These are phyloP conservation scores for Dipodomys merriami DNA, from an alignment of 2,113 vertebrate species.

Conservation along the genomic window DNA sequence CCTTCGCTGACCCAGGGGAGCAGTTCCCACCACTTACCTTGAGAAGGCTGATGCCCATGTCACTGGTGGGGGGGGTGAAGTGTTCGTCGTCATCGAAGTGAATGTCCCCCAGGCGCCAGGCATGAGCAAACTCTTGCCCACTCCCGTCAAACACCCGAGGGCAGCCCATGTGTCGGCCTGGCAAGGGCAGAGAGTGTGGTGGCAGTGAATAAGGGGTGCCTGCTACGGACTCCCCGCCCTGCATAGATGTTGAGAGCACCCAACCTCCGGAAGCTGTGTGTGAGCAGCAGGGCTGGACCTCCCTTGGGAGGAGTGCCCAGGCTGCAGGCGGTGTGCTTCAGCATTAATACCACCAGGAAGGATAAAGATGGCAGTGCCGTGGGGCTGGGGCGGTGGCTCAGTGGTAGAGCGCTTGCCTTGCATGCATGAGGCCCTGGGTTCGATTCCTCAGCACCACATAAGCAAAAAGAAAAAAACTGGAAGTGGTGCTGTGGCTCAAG, in stretches of 20 bases:
- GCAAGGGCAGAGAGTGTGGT: background rate
- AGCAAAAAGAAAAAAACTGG: too few species aligned
- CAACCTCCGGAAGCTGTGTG: background rate
- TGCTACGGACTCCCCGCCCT: background rate
- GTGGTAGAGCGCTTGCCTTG: too few species aligned
- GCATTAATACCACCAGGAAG: too few species aligned
- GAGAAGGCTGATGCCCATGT: constrained; percentile 89
- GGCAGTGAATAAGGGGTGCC: background rate
- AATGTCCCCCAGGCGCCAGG: constrained; percentile 89
- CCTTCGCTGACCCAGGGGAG: accelerated
- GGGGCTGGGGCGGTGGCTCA: too few species aligned
- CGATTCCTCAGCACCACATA: too few species aligned
- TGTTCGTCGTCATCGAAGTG: constrained; percentile 92
- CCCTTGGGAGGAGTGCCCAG: accelerated
- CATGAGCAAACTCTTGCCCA: constrained; percentile 89
- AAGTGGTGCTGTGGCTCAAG: too few species aligned
- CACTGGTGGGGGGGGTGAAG: constrained; percentile 84
- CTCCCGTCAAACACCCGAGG: constrained; percentile 85
- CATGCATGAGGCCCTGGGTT: too few species aligned
- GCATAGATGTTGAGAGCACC: accelerated
- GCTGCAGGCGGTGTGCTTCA: accelerated
- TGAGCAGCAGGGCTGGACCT: too few species aligned
- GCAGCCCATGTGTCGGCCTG: constrained; percentile 89
- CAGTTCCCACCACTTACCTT: constrained; percentile 74
- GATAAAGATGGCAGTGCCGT: too few species aligned